A percentile compares a stretch with the other conserved stretches of the same genome.
These are phyloP conservation scores for Poeciliopsis presidionis DNA, from an alignment of 2,797 vertebrate species.

Conservation along the genomic window DNA sequence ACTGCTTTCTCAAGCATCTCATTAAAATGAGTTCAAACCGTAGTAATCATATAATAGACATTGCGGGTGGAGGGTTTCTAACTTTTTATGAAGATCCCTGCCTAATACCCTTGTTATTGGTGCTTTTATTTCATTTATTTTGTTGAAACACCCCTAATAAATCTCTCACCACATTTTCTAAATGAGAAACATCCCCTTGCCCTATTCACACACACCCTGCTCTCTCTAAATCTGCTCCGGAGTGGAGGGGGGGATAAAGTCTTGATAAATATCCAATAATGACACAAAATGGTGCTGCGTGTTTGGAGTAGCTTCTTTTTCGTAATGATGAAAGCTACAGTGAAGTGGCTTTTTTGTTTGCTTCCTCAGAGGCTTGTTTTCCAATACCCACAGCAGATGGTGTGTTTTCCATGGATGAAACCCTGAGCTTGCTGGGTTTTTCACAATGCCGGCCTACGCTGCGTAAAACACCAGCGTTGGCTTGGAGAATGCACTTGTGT, in stretches of 20 bases:
- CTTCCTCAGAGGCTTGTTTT: constrained; percentile 70
- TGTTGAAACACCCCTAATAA: neutral
- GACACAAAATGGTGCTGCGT: constrained; percentile 61
- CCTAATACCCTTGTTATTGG: neutral
- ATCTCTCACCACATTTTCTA: constrained; percentile 6
- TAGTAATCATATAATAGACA: neutral
- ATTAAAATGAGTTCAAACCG: neutral
- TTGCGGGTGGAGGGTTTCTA: neutral
- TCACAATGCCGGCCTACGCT: constrained; percentile 32
- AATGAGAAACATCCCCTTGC: constrained; percentile 37
- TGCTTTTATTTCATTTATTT: neutral
- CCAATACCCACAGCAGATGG: constrained; percentile 74
- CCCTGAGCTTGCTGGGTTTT: constrained; percentile 58
- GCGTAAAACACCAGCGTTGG: constrained; percentile 27
- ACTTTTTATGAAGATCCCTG: neutral
- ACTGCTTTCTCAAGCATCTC: neutral
- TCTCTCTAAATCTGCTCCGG: constrained; percentile 45
- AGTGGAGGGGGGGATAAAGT: neutral
- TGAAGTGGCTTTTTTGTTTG: constrained; percentile 69
- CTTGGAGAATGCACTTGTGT: constrained; percentile 44
- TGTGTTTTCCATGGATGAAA: constrained; percentile 70
- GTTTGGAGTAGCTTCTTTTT: constrained; percentile 50
- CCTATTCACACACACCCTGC: constrained; percentile 34
- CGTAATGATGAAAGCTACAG: constrained; percentile 63
- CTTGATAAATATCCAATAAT: constrained; percentile 59